Conservation (phyloP, 1,140 invertebrate genomes). For the Ceratina japonica region DNA sequence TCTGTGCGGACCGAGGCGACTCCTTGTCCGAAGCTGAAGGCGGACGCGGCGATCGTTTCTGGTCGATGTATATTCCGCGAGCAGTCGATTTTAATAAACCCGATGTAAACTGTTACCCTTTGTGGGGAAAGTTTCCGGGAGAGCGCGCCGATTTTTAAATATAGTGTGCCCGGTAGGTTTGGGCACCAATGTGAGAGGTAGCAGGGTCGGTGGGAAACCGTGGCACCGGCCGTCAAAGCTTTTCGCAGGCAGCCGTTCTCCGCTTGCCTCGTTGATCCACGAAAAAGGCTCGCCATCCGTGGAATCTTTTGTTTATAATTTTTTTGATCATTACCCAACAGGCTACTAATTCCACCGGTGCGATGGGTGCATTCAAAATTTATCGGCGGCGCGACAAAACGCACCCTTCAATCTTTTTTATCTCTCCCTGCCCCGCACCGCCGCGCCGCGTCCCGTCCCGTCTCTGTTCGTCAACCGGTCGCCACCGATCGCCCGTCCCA, state of each 20-base stretch:
- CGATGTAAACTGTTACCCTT: slow-evolving; percentile 78
- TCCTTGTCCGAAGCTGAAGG: not conserved
- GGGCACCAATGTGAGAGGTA: slow-evolving; percentile 63
- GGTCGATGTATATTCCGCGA: slow-evolving; percentile 49
- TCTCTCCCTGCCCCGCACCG: slow-evolving; percentile 23
- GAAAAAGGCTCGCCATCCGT: slow-evolving; percentile 79
- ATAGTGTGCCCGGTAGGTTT: slow-evolving; percentile 76
- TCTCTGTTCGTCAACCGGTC: not conserved
- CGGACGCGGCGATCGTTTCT: not conserved
- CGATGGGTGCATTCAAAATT: slow-evolving; percentile 71
- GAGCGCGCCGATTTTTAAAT: slow-evolving; percentile 80
- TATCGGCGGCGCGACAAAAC: slow-evolving; percentile 63
- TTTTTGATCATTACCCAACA: slow-evolving; percentile 79
- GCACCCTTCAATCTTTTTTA: slow-evolving; percentile 61
- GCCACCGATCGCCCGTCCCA: slow-evolving; percentile 20
- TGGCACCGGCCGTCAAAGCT: slow-evolving; percentile 74
- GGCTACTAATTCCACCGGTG: slow-evolving; percentile 74
- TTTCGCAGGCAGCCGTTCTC: slow-evolving; percentile 71
- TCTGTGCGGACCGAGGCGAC: not conserved
- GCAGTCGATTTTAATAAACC: slow-evolving; percentile 78
- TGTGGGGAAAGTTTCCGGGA: slow-evolving; percentile 78
- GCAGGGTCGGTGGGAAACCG: slow-evolving; percentile 62
- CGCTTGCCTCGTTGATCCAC: slow-evolving; percentile 78
- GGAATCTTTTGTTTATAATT: slow-evolving; percentile 80
- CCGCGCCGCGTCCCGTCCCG: not conserved